Evolutionary conservation across 2,113 vertebrate species (phyloP), one percentile per base, ranked within the genome.

Genomic region (Clinocottus analis): DNA sequence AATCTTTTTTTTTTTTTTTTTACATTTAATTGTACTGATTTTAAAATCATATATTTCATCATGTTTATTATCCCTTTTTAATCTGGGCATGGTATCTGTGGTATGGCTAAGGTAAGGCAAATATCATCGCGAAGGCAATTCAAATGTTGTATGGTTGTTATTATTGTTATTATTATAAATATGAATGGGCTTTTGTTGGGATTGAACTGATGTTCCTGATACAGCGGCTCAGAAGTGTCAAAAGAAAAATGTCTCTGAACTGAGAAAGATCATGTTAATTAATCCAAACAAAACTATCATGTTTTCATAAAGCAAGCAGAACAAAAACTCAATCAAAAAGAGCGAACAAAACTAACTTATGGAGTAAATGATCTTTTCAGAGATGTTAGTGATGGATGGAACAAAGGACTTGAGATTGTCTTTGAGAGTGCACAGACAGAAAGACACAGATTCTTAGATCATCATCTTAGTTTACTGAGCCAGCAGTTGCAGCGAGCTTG

Each of bases 291-390:
- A 71, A 81, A 47, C 19, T 27, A 65, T 53, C 53, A 33, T 45
- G 29, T 59, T 39, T 39, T 39, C 60, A 23, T 61, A 60, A 80
- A 51, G 23, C 27, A 63, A 66, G 13, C 13, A 64, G 59, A 74
- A 27, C 3, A 25, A 29, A 35, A 56, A 14, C 4, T 39, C 25
- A 53, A 62, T 79, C 25, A 78, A 73, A 78, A 60, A 8, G 16
- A 79, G 23, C 58, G 72, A 84, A 81, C 55, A 81, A 84, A 86
- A 53, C 62, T 56, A 67, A 74, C 56, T 73, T 37, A 67, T 41
- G 31, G 31, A 5, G 63, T 19, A 29, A 56, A 61, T n/a, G 29
- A 59, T 35, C 4, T 43, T 83, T 70, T 61, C 13, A 23, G 33
- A 68, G 58, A 72, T 62, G 23, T 39, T 9, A 8, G 33, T 75